phyloP scores from a whole-genome alignment of 2,888 invertebrate species.

The Phragmatobia fuliginosa region DNA sequence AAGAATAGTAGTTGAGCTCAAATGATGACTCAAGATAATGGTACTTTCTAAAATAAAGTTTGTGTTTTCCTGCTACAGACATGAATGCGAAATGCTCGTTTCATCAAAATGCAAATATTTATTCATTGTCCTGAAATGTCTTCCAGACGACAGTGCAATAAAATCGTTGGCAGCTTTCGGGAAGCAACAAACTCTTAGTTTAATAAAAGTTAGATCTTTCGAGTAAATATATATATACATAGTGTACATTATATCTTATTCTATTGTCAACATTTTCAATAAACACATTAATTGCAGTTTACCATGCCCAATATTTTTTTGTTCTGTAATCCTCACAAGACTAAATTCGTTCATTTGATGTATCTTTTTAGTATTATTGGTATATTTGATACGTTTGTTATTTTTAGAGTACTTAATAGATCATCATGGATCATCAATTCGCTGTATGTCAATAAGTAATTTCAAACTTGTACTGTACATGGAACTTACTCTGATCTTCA shows the following conservation, averaged over 20 bases:
- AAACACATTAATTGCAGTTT: too few species aligned
- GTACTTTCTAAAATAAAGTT: background rate
- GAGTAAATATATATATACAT: background rate
- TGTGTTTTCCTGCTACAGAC: background rate
- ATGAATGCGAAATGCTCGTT: background rate
- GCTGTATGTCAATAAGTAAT: too few species aligned
- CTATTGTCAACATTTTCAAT: background rate
- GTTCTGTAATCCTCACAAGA: too few species aligned
- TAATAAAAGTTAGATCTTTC: background rate
- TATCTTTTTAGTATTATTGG: too few species aligned
- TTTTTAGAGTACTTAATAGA: too few species aligned
- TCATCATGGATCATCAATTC: background rate
- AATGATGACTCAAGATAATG: background rate
- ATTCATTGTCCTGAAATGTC: background rate
- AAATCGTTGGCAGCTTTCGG: background rate
- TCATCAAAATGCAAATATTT: background rate
- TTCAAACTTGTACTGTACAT: too few species aligned
- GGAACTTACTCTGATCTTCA: background rate
- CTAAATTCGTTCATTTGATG: too few species aligned
- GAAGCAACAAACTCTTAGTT: background rate
- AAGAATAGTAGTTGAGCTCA: background rate
- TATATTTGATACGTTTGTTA: too few species aligned
- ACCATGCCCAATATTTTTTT: background rate
- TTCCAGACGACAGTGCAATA: background rate
- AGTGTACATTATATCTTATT: background rate